A percentile compares a stretch with the other conserved stretches of the same genome.
Evolutionary conservation across 2,797 vertebrate genomes (phyloP).

Genomic region (Arctocebus calabarensis): DNA sequence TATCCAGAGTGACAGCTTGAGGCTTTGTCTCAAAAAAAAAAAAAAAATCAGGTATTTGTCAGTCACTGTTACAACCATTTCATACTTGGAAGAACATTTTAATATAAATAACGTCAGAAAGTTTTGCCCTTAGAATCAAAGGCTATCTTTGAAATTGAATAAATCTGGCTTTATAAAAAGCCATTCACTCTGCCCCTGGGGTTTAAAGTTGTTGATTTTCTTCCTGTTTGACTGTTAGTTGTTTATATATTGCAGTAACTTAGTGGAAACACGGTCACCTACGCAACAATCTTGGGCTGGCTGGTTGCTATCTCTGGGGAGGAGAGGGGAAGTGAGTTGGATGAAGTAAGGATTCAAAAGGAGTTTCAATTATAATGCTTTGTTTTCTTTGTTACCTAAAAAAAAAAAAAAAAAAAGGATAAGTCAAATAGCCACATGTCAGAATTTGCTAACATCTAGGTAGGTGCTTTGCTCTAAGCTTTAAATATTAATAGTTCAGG

Average conservation of each 20-base stretch:
- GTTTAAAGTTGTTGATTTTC: not conserved
- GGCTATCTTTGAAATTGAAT: conserved; percentile 10
- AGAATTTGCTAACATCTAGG: not conserved
- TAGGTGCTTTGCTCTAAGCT: not conserved
- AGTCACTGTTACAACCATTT: not conserved
- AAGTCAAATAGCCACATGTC: not conserved
- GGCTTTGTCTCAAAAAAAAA: no score
- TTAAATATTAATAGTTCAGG: not conserved
- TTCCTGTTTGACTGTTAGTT: not conserved
- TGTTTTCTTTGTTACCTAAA: not conserved
- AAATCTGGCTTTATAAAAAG: conserved; percentile 4
- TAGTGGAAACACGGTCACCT: not conserved
- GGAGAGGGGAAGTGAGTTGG: not conserved
- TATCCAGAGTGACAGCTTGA: no score
- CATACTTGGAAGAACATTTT: conserved; percentile 29
- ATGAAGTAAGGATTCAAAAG: not conserved
- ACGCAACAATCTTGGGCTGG: not conserved
- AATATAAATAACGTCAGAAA: conserved; percentile 13
- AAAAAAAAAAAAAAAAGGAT: not conserved
- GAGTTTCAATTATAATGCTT: not conserved
- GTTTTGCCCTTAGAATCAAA: not conserved
- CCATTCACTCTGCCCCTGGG: not conserved
- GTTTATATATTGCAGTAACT: not conserved
- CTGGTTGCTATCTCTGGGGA: not conserved
- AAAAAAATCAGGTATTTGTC: not conserved